Base-by-base conservation (phyloP, 2,888 invertebrate species). In the Epistrophe eligans region DNA sequence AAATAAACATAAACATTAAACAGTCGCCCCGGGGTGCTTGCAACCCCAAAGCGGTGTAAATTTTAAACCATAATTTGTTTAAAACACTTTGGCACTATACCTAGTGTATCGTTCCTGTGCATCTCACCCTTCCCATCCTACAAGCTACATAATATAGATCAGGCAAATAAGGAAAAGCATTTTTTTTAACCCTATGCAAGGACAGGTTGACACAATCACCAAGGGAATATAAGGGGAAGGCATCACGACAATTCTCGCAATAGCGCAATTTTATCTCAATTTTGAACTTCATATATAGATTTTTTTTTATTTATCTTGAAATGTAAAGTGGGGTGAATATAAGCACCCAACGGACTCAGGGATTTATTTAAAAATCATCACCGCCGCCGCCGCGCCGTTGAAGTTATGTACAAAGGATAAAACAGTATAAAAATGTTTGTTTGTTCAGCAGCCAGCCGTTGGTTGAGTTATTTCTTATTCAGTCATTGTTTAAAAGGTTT, bases 61-160 rank as follows among this genome's bases (percentile, higher is more conserved):
- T 87, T 87, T 87, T 67, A 79, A 87, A 87, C 87, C 87, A 87
- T 87, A 87, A 87, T 87, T 87, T 87, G 87, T 82, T 87, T 87
- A 87, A 87, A 87, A 79, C 79, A 71, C 82, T 79, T 77, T 58
- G 50, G n/a, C 77, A 62, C 45, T n/a, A n/a, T n/a, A n/a, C n/a
- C n/a, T 77, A 70, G 15, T 4, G n/a, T 55, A 6, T 8, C 5
- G 35, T 48, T 17, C 0, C 9, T 40, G 19, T 48, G 7, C 8
- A 17, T 66, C 13, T 24, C 55, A 70, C 70, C 52, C 70, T 55
- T 70, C 4, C 8, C 24, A 1, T 40, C 19, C 17, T 15, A 9
- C 40, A 19, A 19, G 38, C 19, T 8, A n/a, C n/a, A n/a, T n/a
- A n/a, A n/a, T n/a, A n/a, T n/a, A 17, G 13, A 35, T 35, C 58